Conservation (phyloP, 2,113 vertebrate genomes). For the Silurus meridionalis region DNA sequence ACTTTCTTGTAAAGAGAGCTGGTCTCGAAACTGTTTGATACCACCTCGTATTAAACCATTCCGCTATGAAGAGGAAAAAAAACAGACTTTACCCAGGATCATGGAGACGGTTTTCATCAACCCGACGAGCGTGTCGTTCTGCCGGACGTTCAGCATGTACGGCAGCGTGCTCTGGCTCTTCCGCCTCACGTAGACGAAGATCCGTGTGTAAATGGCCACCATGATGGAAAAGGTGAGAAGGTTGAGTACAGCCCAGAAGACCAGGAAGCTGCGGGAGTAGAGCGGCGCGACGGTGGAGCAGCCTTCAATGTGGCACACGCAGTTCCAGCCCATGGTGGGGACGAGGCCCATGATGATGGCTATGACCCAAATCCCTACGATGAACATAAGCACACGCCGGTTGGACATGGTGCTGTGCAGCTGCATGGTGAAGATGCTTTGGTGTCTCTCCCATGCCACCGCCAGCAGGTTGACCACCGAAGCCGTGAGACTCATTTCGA, state of each 20-base stretch:
- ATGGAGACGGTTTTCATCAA: conserved; percentile 92
- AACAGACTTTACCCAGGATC: conserved; percentile 78
- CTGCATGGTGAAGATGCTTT: conserved; percentile 88
- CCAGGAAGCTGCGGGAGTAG: conserved; percentile 86
- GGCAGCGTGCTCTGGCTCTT: conserved; percentile 71
- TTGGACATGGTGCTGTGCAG: conserved; percentile 86
- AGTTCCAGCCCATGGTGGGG: conserved; percentile 87
- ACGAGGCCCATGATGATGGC: conserved; percentile 84
- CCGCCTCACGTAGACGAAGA: conserved; percentile 84
- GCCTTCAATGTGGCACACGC: conserved; percentile 75
- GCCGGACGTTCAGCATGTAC: conserved; percentile 73
- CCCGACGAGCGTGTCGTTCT: conserved; percentile 79
- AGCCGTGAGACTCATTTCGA: conserved; percentile 89
- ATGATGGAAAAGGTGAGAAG: conserved; percentile 86
- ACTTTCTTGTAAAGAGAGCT: too few species aligned
- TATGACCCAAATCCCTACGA: conserved; percentile 81
- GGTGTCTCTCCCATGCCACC: conserved; percentile 88
- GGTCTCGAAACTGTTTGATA: too few species aligned
- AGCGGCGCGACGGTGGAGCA: conserved; percentile 87
- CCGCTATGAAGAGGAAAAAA: not conserved
- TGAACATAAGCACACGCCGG: conserved; percentile 80
- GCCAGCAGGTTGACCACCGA: conserved; percentile 90
- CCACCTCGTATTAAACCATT: too few species aligned
- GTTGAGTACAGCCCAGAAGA: conserved; percentile 90
- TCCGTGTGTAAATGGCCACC: conserved; percentile 82